phyloP scores from a whole-genome alignment of 37 sponge, comb jelly and placozoan genomes.

The Sycon ciliatum region DNA sequence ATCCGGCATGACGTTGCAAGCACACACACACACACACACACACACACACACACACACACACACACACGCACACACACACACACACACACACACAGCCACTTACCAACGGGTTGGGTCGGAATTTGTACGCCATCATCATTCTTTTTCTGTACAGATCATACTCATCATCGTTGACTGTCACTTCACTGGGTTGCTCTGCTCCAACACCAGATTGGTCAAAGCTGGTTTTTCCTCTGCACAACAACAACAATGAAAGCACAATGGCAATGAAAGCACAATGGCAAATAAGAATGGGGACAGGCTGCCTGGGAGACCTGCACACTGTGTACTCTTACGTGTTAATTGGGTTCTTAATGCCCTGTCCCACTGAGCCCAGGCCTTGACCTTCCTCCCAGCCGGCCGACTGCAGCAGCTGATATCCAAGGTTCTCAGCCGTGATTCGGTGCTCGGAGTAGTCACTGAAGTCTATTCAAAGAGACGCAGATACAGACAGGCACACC shows the following conservation, averaged over 20 bases:
- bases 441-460: constrained; percentile 72
- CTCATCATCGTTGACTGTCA: constrained; percentile 56
- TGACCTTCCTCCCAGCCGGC: constrained; percentile 94
- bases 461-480: constrained; percentile 20
- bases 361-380: constrained; percentile 73
- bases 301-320: neutral
- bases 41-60: too few species aligned
- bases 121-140: constrained; percentile 98
- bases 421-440: constrained; percentile 74
- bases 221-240: constrained; percentile 52
- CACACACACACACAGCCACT: neutral
- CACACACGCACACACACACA: too few species aligned
- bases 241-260: neutral
- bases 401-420: constrained; percentile 85
- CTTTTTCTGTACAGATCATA: constrained; percentile 90
- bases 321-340: constrained; percentile 59
- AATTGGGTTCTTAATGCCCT: constrained; percentile 76
- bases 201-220: constrained; percentile 85
- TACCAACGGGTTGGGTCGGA: constrained; percentile 89
- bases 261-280: too few species aligned
- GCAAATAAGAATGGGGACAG: too few species aligned
- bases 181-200: constrained; percentile 52
- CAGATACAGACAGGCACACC: neutral
- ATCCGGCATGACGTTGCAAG: too few species aligned
- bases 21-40: too few species aligned